Evolutionary conservation across 2,113 vertebrate genomes (phyloP), one percentile per base, ranked within the genome.

Genomic region (Oceanodroma tethys): DNA sequence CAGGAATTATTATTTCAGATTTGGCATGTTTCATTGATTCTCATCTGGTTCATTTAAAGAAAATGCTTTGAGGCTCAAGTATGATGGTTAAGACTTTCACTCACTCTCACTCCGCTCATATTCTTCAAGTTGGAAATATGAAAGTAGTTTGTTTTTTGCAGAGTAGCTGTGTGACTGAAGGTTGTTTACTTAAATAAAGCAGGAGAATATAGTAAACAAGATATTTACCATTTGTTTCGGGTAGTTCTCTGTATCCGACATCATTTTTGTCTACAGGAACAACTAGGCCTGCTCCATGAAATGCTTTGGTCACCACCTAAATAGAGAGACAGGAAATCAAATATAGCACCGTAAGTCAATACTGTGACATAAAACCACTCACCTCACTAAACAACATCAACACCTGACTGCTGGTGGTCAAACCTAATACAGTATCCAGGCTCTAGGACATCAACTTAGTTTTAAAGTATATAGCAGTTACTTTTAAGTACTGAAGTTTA

Each of bases 241-340:
- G 99, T 72, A 99, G 99, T 95, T 99, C 99, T 98, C 99, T 98
- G 97, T 99, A 99, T 66, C 99, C 99, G 19, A 99, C 99, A 91
- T 99, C 98, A 81, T 99, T 99, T 98, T 99, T 99, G 97, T 99
- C 99, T 22, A 99, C 98, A 56, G 99, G 99, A 84, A 99, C 99
- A 45, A 99, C 98, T 32, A 99, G 98, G 50, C 99, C 99, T 40
- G 99, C 99, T 71, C 99, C 98, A 40, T 99, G 99, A 97, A 99
- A 99, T 3, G 99, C 99, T 98, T 99, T 99, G 67, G 99, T 98
- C 83, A 99, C 99, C 23, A 99, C 99, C 99, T 99, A 90, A 82
- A 78, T 8, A 50, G 21, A 85, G 26, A 59, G 21, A 74, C 40
- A 67, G 40, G 53, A 73, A 85, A 82, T 2, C 2, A 32, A 71